Percentiles rank a stretch among this genome's conserved stretches.
phyloP scores from a whole-genome alignment of 37 sponge, comb jelly and placozoan species.

The Hexactinellida sp. region DNA sequence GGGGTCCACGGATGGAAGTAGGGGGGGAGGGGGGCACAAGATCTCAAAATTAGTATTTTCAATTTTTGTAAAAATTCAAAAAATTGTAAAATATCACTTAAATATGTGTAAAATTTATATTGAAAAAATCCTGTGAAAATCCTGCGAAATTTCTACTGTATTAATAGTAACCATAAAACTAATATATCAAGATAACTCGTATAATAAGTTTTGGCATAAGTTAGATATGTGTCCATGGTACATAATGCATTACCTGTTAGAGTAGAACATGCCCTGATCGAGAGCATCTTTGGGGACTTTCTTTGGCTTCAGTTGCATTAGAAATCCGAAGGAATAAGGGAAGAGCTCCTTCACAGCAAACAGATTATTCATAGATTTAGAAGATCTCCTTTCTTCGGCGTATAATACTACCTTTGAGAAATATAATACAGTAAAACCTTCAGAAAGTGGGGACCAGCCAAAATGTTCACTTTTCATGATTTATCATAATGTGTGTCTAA shows the following conservation, averaged over 20 bases:
- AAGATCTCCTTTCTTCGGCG: conserved; percentile 42
- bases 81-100: too few species aligned
- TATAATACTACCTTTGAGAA: not conserved
- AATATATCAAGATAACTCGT: too few species aligned
- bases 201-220: too few species aligned
- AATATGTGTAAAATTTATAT: too few species aligned
- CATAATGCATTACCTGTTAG: conserved; percentile 29
- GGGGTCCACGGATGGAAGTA: not conserved
- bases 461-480: too few species aligned
- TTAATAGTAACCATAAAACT: too few species aligned
- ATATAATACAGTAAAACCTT: not conserved
- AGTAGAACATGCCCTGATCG: conserved; percentile 75
- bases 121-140: too few species aligned
- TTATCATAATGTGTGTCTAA: too few species aligned
- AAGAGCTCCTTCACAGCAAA: conserved; percentile 61
- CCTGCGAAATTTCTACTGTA: too few species aligned
- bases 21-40: not conserved
- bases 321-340: not conserved
- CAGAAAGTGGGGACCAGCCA: not conserved
- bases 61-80: too few species aligned
- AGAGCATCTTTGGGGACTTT: conserved; percentile 40
- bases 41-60: too few species aligned
- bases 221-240: too few species aligned
- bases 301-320: not conserved
- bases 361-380: conserved; percentile 69